phyloP scores from a whole-genome alignment of 2,113 vertebrate genomes.

The Orientallactaga bullata region DNA sequence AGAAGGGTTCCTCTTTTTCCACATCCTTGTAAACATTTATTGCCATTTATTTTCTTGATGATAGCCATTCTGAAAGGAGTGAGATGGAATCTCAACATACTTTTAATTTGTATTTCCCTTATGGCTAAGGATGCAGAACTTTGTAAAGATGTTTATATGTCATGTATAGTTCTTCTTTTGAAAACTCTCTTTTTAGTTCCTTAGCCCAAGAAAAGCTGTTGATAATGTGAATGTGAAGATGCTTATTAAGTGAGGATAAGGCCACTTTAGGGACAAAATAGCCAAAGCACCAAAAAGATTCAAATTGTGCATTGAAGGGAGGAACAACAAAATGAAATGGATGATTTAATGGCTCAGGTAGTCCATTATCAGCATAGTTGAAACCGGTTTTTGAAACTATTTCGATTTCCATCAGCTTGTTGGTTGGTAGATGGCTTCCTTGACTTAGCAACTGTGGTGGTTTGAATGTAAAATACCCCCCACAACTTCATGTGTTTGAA shows the following conservation, averaged over 20 bases:
- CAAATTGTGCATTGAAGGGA: conserved; percentile 22
- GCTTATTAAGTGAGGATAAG: conserved; percentile 72
- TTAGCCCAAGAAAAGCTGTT: background rate
- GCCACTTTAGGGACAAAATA: conserved; percentile 37
- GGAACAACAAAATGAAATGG: conserved; percentile 3
- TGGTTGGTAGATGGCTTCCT: conserved; percentile 42
- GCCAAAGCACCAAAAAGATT: conserved; percentile 38
- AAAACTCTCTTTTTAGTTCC: no score
- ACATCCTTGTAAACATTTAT: no score
- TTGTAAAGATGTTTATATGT: no score
- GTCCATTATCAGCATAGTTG: background rate
- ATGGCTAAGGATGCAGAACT: no score
- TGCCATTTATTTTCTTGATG: no score
- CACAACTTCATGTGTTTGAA: no score
- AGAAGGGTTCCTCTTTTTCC: no score
- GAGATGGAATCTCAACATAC: no score
- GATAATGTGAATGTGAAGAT: conserved; percentile 60
- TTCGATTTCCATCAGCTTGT: conserved; percentile 33
- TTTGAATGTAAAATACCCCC: no score
- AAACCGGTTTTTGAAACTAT: conserved; percentile 40
- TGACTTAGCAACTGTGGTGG: conserved; percentile 11
- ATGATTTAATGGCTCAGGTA: conserved; percentile 18
- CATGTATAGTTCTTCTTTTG: no score
- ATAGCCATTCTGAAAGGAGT: no score
- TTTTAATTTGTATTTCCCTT: no score